Conservation (phyloP, 2,888 invertebrate species). For the Ctenicera cuprea region DNA sequence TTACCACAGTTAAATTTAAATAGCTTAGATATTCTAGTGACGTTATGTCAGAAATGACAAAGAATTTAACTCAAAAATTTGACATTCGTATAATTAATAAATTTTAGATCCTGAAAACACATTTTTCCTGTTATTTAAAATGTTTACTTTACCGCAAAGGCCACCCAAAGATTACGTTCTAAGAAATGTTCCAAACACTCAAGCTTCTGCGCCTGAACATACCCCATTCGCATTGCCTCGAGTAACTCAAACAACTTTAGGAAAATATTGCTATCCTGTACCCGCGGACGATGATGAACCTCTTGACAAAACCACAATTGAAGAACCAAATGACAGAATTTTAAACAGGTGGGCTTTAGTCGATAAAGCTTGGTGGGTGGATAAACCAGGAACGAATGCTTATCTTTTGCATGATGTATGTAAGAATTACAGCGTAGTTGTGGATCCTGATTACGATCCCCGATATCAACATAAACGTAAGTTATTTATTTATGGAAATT, state of each 20-base stretch:
- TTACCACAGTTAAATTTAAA: too few relatives aligned
- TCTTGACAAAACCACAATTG: conserved; percentile 69
- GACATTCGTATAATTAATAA: too few relatives aligned
- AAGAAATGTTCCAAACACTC: conserved; percentile 61
- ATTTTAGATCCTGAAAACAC: too few relatives aligned
- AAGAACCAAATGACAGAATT: conserved; percentile 57
- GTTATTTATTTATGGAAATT: too few relatives aligned
- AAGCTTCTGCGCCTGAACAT: conserved; percentile 70
- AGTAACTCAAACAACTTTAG: conserved; percentile 74
- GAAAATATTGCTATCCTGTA: conserved; percentile 73
- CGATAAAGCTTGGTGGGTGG: conserved; percentile 76
- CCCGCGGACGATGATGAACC: conserved; percentile 70
- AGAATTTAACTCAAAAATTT: too few relatives aligned
- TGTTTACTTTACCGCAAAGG: conserved; percentile 68
- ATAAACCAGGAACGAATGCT: conserved; percentile 75
- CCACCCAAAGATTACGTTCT: conserved; percentile 68
- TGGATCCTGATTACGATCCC: conserved; percentile 62
- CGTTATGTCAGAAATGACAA: too few relatives aligned
- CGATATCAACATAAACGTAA: conserved; percentile 65
- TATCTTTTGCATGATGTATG: conserved; percentile 74
- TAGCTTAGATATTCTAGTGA: too few relatives aligned
- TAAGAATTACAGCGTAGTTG: conserved; percentile 68
- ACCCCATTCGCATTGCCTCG: conserved; percentile 72
- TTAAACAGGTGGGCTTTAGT: conserved; percentile 73
- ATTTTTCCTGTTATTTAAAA: conserved; percentile 50